Evolutionary conservation across 2,113 vertebrate species (phyloP), one percentile per base, ranked within the genome.

Genomic region (Ia io): DNA sequence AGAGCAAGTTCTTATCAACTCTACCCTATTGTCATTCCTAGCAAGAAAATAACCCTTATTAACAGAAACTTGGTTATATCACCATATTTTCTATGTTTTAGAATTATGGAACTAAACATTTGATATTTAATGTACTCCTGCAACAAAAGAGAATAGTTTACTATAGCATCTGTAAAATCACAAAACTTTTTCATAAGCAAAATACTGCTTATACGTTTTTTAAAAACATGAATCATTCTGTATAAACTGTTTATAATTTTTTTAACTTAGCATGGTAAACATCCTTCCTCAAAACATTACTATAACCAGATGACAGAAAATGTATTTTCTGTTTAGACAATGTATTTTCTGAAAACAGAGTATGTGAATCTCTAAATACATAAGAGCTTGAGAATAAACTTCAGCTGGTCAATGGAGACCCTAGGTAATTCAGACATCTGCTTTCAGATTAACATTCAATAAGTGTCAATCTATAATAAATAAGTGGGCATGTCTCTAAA

Each of bases 221-320:
- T 3, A 32, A 89, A 89, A 84, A 85, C 84, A 51, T 90, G 23
- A 94, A 73, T 63, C 2, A 44, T 47, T 79, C 37, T 59, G n/a
- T 56, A 91, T 18, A 78, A 37, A 47, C 35, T 65, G 30, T 44
- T 83, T 77, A 94, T 12, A 82, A 88, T 28, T 86, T 53, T 90
- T 95, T 74, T 69, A 95, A 91, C 7, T 83, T 63, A 83, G 76
- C n/a, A 83, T 20, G 8, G 37, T 76, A 90, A 95, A 88, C 35
- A 73, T 30, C 73, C 88, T 90, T 94, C 35, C 17, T 83, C 78
- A 91, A 32, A 74, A 85, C 6, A 84, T 56, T 51, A 73, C 37
- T 80, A 49, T 37, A 89, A 20, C 61, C 74, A 79, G 44, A 84
- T n/a, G 51, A 61, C 42, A 88, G 44, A 88, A 83, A 1, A 6